Conservation (phyloP, 2,797 vertebrate species). For the Florisuga fusca region DNA sequence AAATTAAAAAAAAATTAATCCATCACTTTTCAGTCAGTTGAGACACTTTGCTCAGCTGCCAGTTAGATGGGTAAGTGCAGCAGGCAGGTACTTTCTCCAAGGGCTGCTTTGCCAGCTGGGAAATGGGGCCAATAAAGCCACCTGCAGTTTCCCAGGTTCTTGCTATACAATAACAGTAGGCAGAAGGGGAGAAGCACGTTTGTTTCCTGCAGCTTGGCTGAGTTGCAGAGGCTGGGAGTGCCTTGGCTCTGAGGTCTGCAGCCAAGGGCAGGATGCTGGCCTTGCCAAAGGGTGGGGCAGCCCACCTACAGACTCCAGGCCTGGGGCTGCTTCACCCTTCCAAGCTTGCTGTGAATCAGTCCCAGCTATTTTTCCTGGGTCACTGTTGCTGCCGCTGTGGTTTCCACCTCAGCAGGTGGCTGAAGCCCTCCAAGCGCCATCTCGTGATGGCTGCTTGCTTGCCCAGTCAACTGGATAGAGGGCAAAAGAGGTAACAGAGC, state of each 20-base stretch:
- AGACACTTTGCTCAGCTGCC: constrained; percentile 10
- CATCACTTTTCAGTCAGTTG: constrained; percentile 20
- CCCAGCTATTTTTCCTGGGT: not conserved
- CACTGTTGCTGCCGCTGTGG: fast-evolving
- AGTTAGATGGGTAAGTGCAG: constrained; percentile 6
- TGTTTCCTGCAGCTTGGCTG: constrained; percentile 27
- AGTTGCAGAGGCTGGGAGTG: not conserved
- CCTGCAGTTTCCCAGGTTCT: constrained; percentile 7
- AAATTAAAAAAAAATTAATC: not conserved
- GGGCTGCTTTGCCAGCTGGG: not conserved
- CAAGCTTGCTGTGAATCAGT: fast-evolving
- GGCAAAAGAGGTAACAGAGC: not conserved
- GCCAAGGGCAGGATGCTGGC: constrained; percentile 28
- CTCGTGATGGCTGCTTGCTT: fast-evolving
- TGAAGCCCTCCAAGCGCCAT: fast-evolving
- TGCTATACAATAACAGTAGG: not conserved
- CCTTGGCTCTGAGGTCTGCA: constrained; percentile 13
- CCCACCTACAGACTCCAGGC: constrained; percentile 60
- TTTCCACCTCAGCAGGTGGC: not conserved
- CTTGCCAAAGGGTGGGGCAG: constrained; percentile 62
- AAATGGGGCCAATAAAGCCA: not conserved
- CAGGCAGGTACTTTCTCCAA: not conserved
- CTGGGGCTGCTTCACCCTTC: not conserved
- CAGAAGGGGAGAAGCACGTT: not conserved
- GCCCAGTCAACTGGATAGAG: fast-evolving